Conservation (phyloP, 2,113 vertebrate species). For the Malurus melanocephalus region DNA sequence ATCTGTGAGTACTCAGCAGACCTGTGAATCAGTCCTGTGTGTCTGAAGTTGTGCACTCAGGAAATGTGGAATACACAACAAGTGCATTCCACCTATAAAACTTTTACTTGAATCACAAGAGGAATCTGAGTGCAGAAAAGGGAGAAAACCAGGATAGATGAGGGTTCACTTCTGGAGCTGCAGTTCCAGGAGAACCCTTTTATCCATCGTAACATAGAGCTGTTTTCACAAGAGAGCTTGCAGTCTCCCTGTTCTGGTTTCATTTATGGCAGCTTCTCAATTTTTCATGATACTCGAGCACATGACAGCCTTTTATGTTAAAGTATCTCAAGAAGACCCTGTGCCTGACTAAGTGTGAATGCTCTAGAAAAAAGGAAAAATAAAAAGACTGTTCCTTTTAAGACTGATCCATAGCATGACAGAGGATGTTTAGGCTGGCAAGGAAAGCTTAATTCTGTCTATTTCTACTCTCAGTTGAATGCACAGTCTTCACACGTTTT, state of each 20-base stretch:
- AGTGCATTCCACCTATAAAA: not conserved
- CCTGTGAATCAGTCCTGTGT: not conserved
- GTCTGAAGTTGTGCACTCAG: not conserved
- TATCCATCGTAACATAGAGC: rapidly evolving
- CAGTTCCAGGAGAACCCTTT: not conserved
- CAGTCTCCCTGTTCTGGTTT: not conserved
- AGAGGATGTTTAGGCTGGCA: not conserved
- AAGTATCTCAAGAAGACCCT: not conserved
- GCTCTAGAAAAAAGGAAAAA: not conserved
- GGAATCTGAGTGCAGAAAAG: not conserved
- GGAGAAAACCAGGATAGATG: not conserved
- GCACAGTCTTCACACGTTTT: not conserved
- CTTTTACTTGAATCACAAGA: not conserved
- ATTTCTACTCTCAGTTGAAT: not conserved
- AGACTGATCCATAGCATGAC: not conserved
- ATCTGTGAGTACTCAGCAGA: not conserved
- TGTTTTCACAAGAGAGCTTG: not conserved
- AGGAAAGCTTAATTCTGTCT: not conserved
- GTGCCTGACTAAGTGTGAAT: not conserved
- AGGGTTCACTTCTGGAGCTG: not conserved
- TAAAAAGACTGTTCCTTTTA: not conserved
- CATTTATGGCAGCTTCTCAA: not conserved
- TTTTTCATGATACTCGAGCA: not conserved
- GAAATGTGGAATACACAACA: not conserved
- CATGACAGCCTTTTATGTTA: not conserved